Conservation (phyloP, 2,113 vertebrate genomes). For the Maccullochella peelii region DNA sequence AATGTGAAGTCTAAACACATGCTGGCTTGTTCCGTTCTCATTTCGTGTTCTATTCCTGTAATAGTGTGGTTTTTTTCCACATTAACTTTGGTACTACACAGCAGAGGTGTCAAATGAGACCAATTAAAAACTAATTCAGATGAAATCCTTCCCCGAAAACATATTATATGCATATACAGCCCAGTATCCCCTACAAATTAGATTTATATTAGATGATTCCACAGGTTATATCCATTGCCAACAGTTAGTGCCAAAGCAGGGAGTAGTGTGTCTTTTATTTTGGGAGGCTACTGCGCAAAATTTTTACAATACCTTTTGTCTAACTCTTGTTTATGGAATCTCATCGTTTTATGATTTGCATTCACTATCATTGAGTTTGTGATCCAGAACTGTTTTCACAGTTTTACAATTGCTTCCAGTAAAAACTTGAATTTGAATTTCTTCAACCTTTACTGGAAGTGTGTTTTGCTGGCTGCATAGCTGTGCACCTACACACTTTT, state of each 20-base stretch:
- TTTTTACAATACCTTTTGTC: neutral
- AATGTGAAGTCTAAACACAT: neutral
- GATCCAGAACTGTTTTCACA: neutral
- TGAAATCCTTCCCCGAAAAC: neutral
- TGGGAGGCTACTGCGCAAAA: too few species aligned
- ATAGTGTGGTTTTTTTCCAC: neutral
- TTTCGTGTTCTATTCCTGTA: neutral
- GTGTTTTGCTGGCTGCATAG: neutral
- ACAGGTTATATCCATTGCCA: too few species aligned
- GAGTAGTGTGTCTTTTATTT: too few species aligned
- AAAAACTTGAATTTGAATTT: too few species aligned
- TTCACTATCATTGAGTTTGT: neutral
- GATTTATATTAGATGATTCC: too few species aligned
- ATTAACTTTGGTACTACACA: too few species aligned
- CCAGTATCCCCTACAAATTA: too few species aligned
- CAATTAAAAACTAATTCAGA: neutral
- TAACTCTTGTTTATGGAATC: neutral
- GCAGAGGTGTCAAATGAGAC: neutral
- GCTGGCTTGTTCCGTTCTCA: neutral
- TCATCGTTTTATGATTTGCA: neutral
- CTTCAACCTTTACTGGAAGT: neutral
- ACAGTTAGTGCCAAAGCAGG: too few species aligned
- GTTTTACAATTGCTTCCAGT: neutral
- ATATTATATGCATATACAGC: neutral
- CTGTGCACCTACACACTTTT: too few species aligned